Evolutionary conservation across 2,888 invertebrate species (phyloP).

Genomic region (Microctonus hyperodae): DNA sequence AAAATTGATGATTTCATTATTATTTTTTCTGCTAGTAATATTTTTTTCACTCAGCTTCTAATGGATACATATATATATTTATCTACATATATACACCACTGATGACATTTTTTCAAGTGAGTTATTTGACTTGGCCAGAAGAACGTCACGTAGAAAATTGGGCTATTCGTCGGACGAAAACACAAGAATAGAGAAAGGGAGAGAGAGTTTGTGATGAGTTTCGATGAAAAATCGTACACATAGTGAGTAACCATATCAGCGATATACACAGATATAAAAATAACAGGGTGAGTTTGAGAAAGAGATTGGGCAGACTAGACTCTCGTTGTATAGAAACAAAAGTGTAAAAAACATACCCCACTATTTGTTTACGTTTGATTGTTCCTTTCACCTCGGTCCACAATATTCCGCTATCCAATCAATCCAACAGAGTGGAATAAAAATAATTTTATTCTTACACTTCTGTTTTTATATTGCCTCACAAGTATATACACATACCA

Average conservation of each 20-base stretch:
- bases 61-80: not conserved
- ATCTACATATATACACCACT: not conserved
- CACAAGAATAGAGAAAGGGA: too few relatives aligned
- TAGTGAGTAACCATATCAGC: not conserved
- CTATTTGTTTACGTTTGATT: not conserved
- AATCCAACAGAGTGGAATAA: not conserved
- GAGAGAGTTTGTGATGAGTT: constrained; percentile 23
- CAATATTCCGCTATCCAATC: constrained; percentile 21
- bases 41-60: not conserved
- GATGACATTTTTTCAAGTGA: constrained; percentile 25
- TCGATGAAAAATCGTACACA: constrained; percentile 27
- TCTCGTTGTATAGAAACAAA: not conserved
- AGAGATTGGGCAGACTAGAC: not conserved
- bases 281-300: not conserved
- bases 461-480: not conserved
- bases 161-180: constrained; percentile 41
- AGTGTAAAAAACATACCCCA: constrained; percentile 19
- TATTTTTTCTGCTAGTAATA: too few relatives aligned
- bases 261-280: constrained; percentile 6
- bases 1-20: too few relatives aligned
- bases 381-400: constrained; percentile 10
- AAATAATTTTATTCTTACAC: constrained; percentile 7
- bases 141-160: constrained; percentile 46
- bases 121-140: constrained; percentile 39
- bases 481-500: not conserved